Evolutionary conservation across 1,140 invertebrate species (phyloP).

Genomic region (Tenebrio molitor): DNA sequence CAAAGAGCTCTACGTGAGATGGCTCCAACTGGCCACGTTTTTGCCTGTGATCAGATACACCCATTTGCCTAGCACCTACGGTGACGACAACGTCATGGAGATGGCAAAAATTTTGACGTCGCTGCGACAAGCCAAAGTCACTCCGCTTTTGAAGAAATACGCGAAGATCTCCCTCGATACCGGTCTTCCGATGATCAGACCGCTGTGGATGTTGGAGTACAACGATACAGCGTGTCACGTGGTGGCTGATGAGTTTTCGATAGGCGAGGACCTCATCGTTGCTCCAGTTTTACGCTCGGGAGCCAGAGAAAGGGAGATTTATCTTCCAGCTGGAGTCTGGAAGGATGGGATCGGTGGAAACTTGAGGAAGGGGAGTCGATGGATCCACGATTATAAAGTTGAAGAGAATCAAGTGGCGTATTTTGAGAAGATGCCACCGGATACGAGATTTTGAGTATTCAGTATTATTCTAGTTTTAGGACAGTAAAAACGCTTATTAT

Average conservation of each 20-base stretch:
- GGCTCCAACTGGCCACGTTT: conserved; percentile 95
- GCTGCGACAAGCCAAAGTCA: conserved; percentile 82
- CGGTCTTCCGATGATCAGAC: conserved; percentile 87
- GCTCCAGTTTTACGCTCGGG: conserved; percentile 83
- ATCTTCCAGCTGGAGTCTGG: conserved; percentile 90
- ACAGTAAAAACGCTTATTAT: conserved; percentile 14
- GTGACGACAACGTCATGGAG: conserved; percentile 80
- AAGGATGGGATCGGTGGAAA: conserved; percentile 90
- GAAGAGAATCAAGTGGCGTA: conserved; percentile 85
- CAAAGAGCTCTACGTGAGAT: conserved; percentile 91
- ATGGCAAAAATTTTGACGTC: conserved; percentile 82
- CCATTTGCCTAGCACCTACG: conserved; percentile 89
- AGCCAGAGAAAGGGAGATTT: conserved; percentile 75
- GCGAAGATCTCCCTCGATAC: conserved; percentile 81
- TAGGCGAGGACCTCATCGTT: conserved; percentile 92
- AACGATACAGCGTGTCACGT: conserved; percentile 82
- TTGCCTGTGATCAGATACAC: conserved; percentile 94
- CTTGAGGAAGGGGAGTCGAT: conserved; percentile 86
- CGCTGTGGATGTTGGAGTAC: conserved; percentile 93
- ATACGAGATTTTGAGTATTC: conserved; percentile 78
- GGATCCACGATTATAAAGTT: conserved; percentile 90
- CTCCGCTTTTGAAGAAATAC: conserved; percentile 82
- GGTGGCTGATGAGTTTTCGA: conserved; percentile 89
- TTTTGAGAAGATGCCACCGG: conserved; percentile 88
- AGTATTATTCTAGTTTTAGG: conserved; percentile 26